Evolutionary conservation across 1,140 invertebrate genomes (phyloP), one percentile per base, ranked within the genome.

Genomic region (Leptinotarsa defecta): DNA sequence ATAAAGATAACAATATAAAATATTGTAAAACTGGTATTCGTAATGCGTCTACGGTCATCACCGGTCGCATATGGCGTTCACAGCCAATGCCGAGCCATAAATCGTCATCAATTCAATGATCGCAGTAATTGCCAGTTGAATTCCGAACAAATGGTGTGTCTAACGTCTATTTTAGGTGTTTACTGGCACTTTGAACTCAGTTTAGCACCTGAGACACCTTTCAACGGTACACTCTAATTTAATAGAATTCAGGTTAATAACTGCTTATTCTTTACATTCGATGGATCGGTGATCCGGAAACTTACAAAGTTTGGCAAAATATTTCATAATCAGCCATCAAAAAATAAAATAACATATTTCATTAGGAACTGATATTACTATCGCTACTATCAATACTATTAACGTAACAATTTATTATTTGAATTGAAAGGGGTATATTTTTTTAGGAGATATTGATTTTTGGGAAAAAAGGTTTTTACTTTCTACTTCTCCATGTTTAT

Each of bases 81-180:
- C 49, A 19, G 34, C 19, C 22, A 34, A 67, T 52, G 62, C n/a
- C 27, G 13, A 62, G 43, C 62, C 34, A 65, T 73, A 73, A 73
- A 73, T 73, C 43, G 62, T 49, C 22, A 65, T 73, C 72, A 73
- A 73, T 65, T 19, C 73, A 69, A 68, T 69, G 52, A 74, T 74
- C 68, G 65, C 19, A 13, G 52, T 68, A 68, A 74, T 68, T 74
- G 65, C 20, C 49, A 57, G 49, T 62, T 68, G 63, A 74, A 74
- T 68, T 74, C 27, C 65, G 13, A 69, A 74, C 73, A 74, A 74
- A 74, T 74, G 73, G 73, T 65, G 73, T 74, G 34, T 74, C 68
- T 74, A 74, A 74, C 63, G 67, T 74, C 68, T 69, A 52, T 69
- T 74, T 69, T 74, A 74, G 68, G 73, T 69, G 73, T 69, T 69